A percentile compares a stretch with the other conserved stretches of the same genome.
Conservation (phyloP, 2,888 invertebrate genomes). For the Vanessa cardui region DNA sequence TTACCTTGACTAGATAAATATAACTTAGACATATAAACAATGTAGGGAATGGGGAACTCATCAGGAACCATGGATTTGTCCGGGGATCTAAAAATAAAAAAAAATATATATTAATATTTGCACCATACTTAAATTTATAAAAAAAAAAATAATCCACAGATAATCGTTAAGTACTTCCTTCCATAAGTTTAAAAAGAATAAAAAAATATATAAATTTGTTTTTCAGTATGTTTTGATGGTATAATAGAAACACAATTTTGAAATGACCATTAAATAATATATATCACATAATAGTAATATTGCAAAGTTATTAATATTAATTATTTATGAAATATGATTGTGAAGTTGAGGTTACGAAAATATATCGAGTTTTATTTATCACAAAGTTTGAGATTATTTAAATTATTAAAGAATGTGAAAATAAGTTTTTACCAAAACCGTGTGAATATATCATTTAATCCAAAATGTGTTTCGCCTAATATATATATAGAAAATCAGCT, state of each 20-base stretch:
- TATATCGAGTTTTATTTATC: neutral
- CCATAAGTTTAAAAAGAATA: neutral
- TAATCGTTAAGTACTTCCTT: neutral
- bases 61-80: constrained; percentile 95
- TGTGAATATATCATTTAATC: neutral
- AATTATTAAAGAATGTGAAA: neutral
- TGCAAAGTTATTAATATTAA: neutral
- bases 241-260: neutral
- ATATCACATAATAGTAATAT: neutral
- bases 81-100: constrained; percentile 87
- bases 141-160: neutral
- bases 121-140: neutral
- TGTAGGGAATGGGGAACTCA: constrained; percentile 97
- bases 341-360: constrained; percentile 1
- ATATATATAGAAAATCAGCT: neutral
- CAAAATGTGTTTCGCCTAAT: neutral
- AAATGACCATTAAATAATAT: neutral
- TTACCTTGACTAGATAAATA: constrained; percentile 93
- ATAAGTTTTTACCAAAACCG: no score
- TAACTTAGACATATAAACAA: constrained; percentile 94
- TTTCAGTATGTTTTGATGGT: neutral
- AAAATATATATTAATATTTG: constrained; percentile 4
- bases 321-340: neutral
- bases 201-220: neutral
- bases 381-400: neutral